Base-by-base conservation (phyloP, 2,797 vertebrate species). In the Lepus townsendii region DNA sequence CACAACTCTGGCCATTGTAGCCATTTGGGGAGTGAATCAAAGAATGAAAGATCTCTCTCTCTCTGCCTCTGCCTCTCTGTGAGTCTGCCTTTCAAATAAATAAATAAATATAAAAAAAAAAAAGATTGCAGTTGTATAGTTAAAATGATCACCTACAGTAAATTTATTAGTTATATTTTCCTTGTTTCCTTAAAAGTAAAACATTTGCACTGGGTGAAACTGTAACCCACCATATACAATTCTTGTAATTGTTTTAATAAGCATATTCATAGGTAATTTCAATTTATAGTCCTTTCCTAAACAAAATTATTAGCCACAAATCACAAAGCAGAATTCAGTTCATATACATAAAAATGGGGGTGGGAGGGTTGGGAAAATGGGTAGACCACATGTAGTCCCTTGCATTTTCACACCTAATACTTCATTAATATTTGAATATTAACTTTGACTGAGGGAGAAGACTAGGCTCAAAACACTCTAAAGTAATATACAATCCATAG, bases 201-300 rank as follows among this genome's bases (percentile, higher is more conserved):
- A 93, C 54, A 87, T 52, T 30, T 73, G 32, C 3, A 16, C 57
- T 35, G 9, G 68, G 35, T 60, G 2, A 63, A 79, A 87, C 73
- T 83, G 9, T 82, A 78, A 89, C 30, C 30, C 9, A 11, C 30
- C 85, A 92, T 20, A 69, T 12, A 91, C 52, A 47, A 47, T 47
- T 73, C 13, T n/a, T 84, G 63, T 38, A 66, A 54, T 30, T 87
- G 22, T 38, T 83, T 71, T 90, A 57, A 30, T 11, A 83, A 50
- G 12, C 27, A 66, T n/a, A 66, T 24, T 83, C 26, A 52, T 35
- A 13, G 16, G 13, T 83, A 63, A 93, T 85, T 88, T 80, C 54
- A 90, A 83, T 78, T 62, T 86, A 80, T 35, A 89, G 52, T 90
- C 94, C 27, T 83, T 92, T 93, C 54, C 35, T 72, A 92, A 93